Evolutionary conservation across 1,140 invertebrate species (phyloP).

Genomic region (Drosophila insularis): DNA sequence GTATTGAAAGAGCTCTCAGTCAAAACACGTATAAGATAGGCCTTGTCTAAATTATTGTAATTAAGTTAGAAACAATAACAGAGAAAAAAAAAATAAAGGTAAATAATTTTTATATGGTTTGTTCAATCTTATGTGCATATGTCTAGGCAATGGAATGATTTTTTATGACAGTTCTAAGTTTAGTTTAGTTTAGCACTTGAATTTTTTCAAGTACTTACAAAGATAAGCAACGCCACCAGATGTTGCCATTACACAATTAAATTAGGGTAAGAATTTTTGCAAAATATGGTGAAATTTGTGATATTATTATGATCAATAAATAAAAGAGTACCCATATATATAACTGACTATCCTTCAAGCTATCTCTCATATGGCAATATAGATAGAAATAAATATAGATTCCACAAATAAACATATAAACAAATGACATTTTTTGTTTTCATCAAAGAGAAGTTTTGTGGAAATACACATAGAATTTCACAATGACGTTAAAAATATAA

Average conservation of each 20-base stretch:
- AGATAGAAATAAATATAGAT: too few relatives aligned
- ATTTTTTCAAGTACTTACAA: neutral
- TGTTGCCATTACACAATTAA: neutral
- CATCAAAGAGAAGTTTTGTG: neutral
- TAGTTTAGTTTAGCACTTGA: neutral
- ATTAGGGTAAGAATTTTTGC: neutral
- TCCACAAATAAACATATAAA: too few relatives aligned
- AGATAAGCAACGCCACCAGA: neutral
- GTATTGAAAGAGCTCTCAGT: neutral
- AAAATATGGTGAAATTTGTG: constrained; percentile 5
- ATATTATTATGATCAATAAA: neutral
- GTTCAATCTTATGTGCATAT: constrained; percentile 6
- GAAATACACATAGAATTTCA: neutral
- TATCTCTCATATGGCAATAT: too few relatives aligned
- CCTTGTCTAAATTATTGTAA: constrained; percentile 12
- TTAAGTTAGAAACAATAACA: neutral
- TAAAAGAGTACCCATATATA: neutral
- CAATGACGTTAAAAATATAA: constrained; percentile 2
- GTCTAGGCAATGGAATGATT: neutral
- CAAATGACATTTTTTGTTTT: too few relatives aligned
- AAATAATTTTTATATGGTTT: neutral
- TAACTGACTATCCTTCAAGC: neutral
- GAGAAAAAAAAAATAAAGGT: too few relatives aligned
- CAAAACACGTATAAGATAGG: neutral
- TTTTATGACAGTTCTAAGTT: neutral